phyloP scores from a whole-genome alignment of 2,888 invertebrate genomes.

The Holacanthella duospinosa region DNA sequence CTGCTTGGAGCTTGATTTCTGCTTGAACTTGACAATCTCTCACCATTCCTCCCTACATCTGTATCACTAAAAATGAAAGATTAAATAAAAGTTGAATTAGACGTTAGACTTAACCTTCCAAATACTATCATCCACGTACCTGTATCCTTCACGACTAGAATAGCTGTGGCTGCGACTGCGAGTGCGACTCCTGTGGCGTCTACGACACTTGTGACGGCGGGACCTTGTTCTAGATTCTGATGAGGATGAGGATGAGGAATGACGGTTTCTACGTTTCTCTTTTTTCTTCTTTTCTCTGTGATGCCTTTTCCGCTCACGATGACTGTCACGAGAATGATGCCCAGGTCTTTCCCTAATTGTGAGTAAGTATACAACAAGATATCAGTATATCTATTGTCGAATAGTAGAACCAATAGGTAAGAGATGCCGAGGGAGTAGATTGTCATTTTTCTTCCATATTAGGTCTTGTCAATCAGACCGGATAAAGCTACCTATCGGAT shows the following conservation, averaged over 20 bases:
- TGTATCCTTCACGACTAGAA: background rate
- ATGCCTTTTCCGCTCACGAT: background rate
- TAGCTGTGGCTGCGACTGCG: constrained; percentile 16
- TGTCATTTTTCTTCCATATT: too few species aligned
- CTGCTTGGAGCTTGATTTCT: constrained; percentile 53
- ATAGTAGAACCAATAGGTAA: background rate
- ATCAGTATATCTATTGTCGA: background rate
- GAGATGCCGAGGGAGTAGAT: background rate
- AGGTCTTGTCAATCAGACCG: background rate
- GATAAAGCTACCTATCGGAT: background rate
- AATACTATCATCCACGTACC: background rate
- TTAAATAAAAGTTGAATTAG: background rate
- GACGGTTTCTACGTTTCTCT: constrained; percentile 6
- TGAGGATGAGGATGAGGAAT: constrained; percentile 13
- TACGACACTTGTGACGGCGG: background rate
- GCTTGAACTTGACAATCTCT: constrained; percentile 41
- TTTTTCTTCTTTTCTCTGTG: background rate
- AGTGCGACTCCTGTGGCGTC: background rate
- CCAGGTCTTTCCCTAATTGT: background rate
- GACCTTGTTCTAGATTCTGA: constrained; percentile 17
- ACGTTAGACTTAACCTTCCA: background rate
- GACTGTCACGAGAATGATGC: background rate
- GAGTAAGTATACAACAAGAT: background rate
- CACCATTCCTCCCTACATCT: background rate
- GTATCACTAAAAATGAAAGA: background rate